Conservation (phyloP, 2,797 vertebrate species). For the Cygnus olor region DNA sequence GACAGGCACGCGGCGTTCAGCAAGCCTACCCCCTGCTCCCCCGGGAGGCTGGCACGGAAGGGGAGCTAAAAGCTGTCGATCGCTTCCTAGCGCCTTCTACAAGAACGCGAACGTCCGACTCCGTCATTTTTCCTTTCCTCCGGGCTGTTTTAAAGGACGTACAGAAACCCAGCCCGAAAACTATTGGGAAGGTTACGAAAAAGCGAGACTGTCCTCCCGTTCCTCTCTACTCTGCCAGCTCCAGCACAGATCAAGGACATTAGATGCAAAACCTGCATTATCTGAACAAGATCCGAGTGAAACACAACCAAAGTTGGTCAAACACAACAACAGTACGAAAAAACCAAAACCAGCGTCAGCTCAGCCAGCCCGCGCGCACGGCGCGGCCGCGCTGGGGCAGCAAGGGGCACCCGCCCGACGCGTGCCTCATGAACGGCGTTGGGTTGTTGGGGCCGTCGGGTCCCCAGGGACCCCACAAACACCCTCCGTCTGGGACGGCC, state of each 20-base stretch:
- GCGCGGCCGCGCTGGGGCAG: no score
- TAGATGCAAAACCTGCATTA: not conserved
- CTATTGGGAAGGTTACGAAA: not conserved
- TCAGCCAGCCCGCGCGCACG: no score
- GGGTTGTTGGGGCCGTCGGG: no score
- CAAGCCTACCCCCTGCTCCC: not conserved
- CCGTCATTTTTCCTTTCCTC: not conserved
- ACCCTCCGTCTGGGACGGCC: no score
- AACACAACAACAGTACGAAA: not conserved
- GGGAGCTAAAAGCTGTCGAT: fast-evolving
- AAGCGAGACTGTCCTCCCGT: no score
- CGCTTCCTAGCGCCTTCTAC: not conserved
- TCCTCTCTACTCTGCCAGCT: no score
- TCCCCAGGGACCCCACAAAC: not conserved
- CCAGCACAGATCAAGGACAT: not conserved
- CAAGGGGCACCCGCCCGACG: not conserved
- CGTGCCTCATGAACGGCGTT: no score
- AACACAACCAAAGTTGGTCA: not conserved
- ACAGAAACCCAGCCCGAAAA: not conserved
- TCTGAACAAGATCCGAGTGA: not conserved
- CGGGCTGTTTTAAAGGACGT: not conserved
- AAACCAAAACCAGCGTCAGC: not conserved
- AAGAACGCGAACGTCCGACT: fast-evolving
- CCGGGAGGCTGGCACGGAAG: not conserved
- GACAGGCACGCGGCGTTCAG: not conserved